phyloP scores from a whole-genome alignment of 2,888 invertebrate genomes.

The Zhengitettix transpicula region DNA sequence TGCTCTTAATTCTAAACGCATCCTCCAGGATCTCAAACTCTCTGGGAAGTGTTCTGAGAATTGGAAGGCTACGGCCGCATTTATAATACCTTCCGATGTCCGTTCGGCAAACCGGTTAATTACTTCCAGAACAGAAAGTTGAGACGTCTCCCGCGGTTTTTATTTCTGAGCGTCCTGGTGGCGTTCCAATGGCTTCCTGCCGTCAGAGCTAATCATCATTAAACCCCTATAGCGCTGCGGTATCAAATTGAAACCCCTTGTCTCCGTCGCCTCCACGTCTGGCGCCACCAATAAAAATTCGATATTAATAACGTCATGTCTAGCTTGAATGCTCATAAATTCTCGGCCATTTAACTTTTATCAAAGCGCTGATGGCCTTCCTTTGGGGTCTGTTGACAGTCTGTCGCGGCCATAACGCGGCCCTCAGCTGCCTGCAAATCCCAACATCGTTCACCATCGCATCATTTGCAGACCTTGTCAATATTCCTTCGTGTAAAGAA shows the following conservation, averaged over 20 bases:
- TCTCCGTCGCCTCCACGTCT: constrained; percentile 6
- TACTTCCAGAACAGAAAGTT: background rate
- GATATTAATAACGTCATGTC: constrained; percentile 9
- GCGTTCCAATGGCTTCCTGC: background rate
- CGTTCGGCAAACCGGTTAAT: background rate
- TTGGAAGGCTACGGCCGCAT: too few relatives aligned
- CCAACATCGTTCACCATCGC: too few relatives aligned
- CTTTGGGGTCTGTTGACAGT: background rate
- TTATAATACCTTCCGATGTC: too few relatives aligned
- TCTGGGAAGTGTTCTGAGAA: too few relatives aligned
- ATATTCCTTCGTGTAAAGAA: too few relatives aligned
- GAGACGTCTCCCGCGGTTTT: background rate
- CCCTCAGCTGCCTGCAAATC: too few relatives aligned
- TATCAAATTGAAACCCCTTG: constrained; percentile 11
- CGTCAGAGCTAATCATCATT: background rate
- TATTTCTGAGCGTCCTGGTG: background rate
- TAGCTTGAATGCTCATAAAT: constrained; percentile 11
- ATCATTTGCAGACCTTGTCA: too few relatives aligned
- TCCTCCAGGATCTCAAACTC: too few relatives aligned
- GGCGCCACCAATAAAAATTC: constrained; percentile 8
- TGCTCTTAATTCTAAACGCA: too few relatives aligned
- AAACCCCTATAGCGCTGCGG: constrained; percentile 2
- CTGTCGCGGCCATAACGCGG: background rate
- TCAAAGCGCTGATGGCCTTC: background rate
- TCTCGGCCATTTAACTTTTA: constrained; percentile 2